Base-by-base conservation (phyloP, 2,888 invertebrate genomes). In the Masnerella sp. region DNA sequence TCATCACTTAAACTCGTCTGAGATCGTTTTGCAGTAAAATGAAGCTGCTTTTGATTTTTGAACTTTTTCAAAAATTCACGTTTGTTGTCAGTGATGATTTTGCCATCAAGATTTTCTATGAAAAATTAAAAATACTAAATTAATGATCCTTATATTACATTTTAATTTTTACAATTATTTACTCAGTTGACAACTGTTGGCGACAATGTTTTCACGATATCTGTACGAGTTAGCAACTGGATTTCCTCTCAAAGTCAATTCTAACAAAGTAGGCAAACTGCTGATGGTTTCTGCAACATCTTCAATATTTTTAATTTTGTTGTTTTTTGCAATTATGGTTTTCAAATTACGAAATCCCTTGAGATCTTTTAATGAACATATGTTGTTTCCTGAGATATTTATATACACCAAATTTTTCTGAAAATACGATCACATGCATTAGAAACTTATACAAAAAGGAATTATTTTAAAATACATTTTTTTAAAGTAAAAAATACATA, bases 161-260 rank as follows among this genome's bases (percentile, higher is more conserved):
- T 28, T 28, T 1, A 28, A 28, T 28, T 28, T 9, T 28, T 28
- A 38, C 3, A 8, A 9, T 14, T 12, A 62, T 45, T 85, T 88
- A 92, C 93, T 89, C 78, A 93, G 85, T 76, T 89, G 88, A 30
- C 89, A 85, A 73, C 91, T 90, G 81, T 90, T 90, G 1, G 91
- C 91, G 52, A 93, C 92, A 7, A 93, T 87, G 61, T 90, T 91
- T 85, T 93, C 93, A 78, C 91, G 90, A 80, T 93, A 94, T 62
- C 92, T 89, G 80, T 91, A 91, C 74, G 89, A 88, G 78, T 89
- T 90, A 0, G 90, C 89, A 78, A 93, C 90, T 0, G 93, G 92
- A 84, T 94, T 94, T 0, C 90, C 92, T 36, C 84, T 86, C 59
- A 94, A 90, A 74, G 89, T 90, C 0, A 90, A 86, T 61, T 91